Conservation (phyloP, 1,140 invertebrate species). For the Aleiodes sp. region DNA sequence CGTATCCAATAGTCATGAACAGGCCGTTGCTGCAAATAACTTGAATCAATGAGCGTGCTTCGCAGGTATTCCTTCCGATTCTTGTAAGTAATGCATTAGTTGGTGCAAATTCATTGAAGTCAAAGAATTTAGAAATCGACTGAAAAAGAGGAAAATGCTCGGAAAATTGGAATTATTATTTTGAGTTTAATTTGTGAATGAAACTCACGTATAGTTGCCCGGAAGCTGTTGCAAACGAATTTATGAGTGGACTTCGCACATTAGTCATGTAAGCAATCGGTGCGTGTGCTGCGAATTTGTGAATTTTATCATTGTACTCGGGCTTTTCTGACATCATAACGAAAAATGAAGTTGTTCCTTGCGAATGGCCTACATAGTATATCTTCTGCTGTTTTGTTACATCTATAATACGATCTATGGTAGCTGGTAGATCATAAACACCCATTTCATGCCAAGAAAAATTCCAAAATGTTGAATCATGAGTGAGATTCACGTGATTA, state of each 20-base stretch:
- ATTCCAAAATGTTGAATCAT: constrained; percentile 67
- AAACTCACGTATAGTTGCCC: constrained; percentile 48
- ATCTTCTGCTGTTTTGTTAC: constrained; percentile 64
- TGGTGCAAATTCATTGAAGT: constrained; percentile 69
- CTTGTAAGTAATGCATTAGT: constrained; percentile 63
- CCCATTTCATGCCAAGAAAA: constrained; percentile 76
- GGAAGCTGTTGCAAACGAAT: constrained; percentile 45
- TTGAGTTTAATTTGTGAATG: too few species aligned
- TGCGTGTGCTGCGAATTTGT: constrained; percentile 51
- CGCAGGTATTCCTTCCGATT: constrained; percentile 66
- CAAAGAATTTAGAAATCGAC: constrained; percentile 53
- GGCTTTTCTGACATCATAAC: constrained; percentile 66
- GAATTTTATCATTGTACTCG: constrained; percentile 67
- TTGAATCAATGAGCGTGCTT: constrained; percentile 62
- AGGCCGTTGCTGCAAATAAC: constrained; percentile 72
- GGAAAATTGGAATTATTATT: too few species aligned
- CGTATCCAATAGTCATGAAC: constrained; percentile 74
- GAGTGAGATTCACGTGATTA: constrained; percentile 66
- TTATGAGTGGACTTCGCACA: constrained; percentile 53
- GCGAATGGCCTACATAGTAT: constrained; percentile 71
- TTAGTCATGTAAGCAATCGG: constrained; percentile 63
- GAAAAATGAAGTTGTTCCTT: constrained; percentile 69
- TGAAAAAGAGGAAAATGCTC: too few species aligned
- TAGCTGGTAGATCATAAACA: constrained; percentile 71
- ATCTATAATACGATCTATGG: constrained; percentile 70